Percentiles rank a stretch among this genome's conserved stretches.
Conservation (phyloP, 2,113 vertebrate species). For the Daphoenositta chrysoptera region DNA sequence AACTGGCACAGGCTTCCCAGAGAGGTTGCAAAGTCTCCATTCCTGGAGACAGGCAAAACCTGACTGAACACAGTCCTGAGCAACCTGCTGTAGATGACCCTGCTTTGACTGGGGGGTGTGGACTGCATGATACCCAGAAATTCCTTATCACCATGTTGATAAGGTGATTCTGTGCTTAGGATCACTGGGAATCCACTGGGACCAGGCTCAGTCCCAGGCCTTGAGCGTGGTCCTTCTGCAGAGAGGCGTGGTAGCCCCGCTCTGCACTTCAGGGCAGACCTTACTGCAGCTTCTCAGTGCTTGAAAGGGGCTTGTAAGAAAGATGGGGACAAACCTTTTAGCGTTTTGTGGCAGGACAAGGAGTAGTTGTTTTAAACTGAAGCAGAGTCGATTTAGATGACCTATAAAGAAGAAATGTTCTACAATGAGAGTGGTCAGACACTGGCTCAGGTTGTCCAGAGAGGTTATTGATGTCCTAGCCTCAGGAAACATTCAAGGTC, state of each 20-base stretch:
- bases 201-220: not conserved
- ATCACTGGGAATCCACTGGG: not conserved
- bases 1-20: not conserved
- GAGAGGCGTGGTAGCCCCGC: fast-evolving
- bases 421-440: not conserved
- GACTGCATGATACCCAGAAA: not conserved
- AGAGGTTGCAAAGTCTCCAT: not conserved
- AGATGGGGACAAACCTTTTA: not conserved
- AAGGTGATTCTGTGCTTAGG: not conserved
- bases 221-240: not conserved
- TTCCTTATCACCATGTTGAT: not conserved
- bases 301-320: not conserved
- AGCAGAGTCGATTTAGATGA: not conserved
- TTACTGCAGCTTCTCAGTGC: not conserved
- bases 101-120: not conserved
- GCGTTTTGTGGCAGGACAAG: not conserved
- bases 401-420: not conserved
- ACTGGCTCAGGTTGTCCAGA: not conserved
- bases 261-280: not conserved
- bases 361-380: not conserved
- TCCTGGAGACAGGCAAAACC: not conserved
- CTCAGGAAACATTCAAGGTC: not conserved
- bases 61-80: not conserved
- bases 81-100: not conserved
- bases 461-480: not conserved